A percentile compares a stretch with the other conserved stretches of the same genome.
Conservation (phyloP, 2,113 vertebrate species). For the Paraplagusia blochii region DNA sequence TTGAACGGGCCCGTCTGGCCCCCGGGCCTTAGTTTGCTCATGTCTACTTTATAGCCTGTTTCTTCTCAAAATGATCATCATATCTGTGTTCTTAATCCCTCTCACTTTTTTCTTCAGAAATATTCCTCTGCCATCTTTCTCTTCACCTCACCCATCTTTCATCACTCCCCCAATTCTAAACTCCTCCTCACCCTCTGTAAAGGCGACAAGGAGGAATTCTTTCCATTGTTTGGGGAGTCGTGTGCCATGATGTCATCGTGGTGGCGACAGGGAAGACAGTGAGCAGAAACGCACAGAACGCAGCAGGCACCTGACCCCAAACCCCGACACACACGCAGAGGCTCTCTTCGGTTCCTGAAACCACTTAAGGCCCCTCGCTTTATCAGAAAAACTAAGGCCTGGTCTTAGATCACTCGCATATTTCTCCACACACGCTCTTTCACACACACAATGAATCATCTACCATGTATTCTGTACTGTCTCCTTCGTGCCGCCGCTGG, state of each 20-base stretch:
- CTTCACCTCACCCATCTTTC: slow-evolving; percentile 25
- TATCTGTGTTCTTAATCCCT: too few species aligned
- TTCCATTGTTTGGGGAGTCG: slow-evolving; percentile 50
- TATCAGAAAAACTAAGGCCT: slow-evolving; percentile 64
- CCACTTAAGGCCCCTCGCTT: slow-evolving; percentile 64
- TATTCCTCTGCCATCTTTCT: slow-evolving; percentile 4
- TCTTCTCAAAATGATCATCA: too few species aligned
- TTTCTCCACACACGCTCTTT: slow-evolving; percentile 24
- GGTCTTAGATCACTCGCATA: slow-evolving; percentile 55
- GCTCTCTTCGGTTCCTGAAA: slow-evolving; percentile 46
- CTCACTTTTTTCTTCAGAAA: slow-evolving; percentile 18
- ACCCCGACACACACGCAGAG: slow-evolving; percentile 17
- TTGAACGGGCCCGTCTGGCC: too few species aligned
- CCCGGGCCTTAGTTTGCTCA: too few species aligned
- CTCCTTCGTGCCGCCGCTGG: slow-evolving; percentile 38
- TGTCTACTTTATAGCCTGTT: too few species aligned
- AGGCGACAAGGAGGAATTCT: slow-evolving; percentile 51
- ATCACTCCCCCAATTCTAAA: not conserved
- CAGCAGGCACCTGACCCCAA: slow-evolving; percentile 64
- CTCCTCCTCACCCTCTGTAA: slow-evolving; percentile 15
- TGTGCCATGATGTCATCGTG: slow-evolving; percentile 68
- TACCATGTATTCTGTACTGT: slow-evolving; percentile 46
- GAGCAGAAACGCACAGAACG: slow-evolving; percentile 57
- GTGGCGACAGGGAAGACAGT: slow-evolving; percentile 60
- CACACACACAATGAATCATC: slow-evolving; percentile 27